phyloP scores from a whole-genome alignment of 2,888 invertebrate genomes.

The Sisyra nigra region DNA sequence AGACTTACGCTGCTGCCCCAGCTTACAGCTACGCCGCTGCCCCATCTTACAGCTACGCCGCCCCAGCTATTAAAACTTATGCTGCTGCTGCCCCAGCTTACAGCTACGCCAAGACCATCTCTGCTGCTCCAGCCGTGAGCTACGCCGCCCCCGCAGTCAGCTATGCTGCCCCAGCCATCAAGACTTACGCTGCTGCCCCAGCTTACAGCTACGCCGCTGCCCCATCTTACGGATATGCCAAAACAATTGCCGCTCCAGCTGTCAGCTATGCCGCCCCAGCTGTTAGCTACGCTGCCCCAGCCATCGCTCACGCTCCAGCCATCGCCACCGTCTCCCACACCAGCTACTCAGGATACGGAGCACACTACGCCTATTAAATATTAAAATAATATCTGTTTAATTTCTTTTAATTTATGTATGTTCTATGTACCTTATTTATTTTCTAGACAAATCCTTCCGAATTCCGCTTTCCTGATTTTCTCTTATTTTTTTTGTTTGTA shows the following conservation, averaged over 20 bases:
- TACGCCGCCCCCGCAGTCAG: conserved; percentile 11
- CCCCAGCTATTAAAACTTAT: conserved; percentile 11
- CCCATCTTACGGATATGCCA: conserved; percentile 10
- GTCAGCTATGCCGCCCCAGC: conserved; percentile 16
- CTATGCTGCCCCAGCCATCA: conserved; percentile 12
- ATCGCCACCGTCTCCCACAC: conserved; percentile 45
- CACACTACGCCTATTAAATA: conserved; percentile 45
- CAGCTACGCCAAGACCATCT: conserved; percentile 6
- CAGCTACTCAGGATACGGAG: conserved; percentile 43
- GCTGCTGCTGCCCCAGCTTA: conserved; percentile 8
- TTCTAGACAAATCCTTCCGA: too few relatives aligned
- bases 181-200: conserved; percentile 9
- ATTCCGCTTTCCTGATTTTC: too few relatives aligned
- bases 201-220: conserved; percentile 8
- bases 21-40: conserved; percentile 2
- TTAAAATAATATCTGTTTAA: not conserved
- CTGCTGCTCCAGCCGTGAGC: not conserved
- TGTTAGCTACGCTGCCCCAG: conserved; percentile 10
- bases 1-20: conserved; percentile 11
- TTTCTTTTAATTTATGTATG: not conserved
- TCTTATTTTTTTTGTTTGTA: too few relatives aligned
- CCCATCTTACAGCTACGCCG: conserved; percentile 12
- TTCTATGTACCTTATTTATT: too few relatives aligned
- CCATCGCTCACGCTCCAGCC: conserved; percentile 17
- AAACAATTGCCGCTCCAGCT: conserved; percentile 11